phyloP scores from a whole-genome alignment of 2,797 vertebrate species.

The Syngnathus acus region DNA sequence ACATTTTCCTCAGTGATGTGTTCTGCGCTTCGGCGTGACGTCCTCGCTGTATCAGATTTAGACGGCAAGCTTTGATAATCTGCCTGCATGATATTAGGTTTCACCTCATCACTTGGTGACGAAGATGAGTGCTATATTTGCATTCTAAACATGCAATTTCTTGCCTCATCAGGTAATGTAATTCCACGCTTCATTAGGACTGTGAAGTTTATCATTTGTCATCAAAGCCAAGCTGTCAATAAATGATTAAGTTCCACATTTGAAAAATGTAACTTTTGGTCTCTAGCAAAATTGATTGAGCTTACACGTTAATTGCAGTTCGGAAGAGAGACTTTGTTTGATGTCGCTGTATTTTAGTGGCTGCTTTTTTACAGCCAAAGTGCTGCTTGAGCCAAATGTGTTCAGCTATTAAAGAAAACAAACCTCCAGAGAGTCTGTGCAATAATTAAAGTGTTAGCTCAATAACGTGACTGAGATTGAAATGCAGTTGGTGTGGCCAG shows the following conservation, averaged over 20 bases:
- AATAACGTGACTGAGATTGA: constrained; percentile 22
- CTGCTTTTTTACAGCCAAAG: constrained; percentile 1
- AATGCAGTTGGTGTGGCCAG: constrained; percentile 8
- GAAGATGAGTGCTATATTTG: constrained; percentile 62
- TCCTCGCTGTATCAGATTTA: constrained; percentile 46
- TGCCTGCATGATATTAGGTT: constrained; percentile 57
- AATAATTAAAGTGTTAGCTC: constrained; percentile 28
- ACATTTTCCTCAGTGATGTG: constrained; percentile 32
- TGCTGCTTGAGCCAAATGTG: constrained; percentile 15
- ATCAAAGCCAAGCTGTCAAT: constrained; percentile 76
- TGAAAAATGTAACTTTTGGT: constrained; percentile 69
- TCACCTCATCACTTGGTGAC: constrained; percentile 56
- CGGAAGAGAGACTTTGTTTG: constrained; percentile 32
- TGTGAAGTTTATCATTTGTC: constrained; percentile 80
- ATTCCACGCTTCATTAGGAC: constrained; percentile 78
- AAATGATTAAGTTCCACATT: constrained; percentile 75
- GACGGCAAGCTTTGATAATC: constrained; percentile 59
- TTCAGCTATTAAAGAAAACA: constrained; percentile 18
- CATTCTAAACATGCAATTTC: constrained; percentile 74
- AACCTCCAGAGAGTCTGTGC: constrained; percentile 20
- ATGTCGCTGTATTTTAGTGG: constrained; percentile 1
- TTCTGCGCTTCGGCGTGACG: constrained; percentile 4
- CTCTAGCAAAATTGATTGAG: constrained; percentile 50
- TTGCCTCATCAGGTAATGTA: constrained; percentile 78
- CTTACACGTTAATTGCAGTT: constrained; percentile 60